Conservation (phyloP, 2,113 vertebrate genomes). For the Pogonocichla stellata region DNA sequence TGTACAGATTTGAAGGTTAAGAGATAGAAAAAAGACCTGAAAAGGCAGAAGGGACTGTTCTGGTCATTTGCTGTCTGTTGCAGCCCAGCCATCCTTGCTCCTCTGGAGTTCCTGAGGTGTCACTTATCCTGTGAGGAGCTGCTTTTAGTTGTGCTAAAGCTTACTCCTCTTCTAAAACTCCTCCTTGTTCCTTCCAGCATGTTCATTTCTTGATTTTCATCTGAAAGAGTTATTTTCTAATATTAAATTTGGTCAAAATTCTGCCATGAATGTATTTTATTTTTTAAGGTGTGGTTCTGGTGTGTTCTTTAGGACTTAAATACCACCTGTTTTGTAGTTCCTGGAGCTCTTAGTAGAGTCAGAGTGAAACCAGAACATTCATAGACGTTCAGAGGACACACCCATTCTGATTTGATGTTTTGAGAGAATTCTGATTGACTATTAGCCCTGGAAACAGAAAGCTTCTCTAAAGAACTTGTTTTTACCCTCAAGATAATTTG, state of each 20-base stretch:
- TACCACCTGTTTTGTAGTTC: background rate
- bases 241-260: background rate
- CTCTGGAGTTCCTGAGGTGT: background rate
- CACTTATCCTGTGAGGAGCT: background rate
- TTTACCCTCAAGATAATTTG: background rate
- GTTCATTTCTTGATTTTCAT: background rate
- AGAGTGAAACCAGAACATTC: background rate
- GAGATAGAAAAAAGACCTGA: background rate
- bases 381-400: background rate
- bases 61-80: background rate
- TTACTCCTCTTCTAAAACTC: background rate
- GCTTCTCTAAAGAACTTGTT: background rate
- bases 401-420: background rate
- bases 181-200: background rate
- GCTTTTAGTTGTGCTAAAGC: background rate
- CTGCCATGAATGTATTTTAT: background rate
- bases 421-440: background rate
- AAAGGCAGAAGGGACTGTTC: background rate
- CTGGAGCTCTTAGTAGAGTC: background rate
- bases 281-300: background rate
- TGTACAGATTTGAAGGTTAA: background rate
- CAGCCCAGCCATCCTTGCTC: background rate
- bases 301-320: background rate
- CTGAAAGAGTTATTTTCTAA: background rate
- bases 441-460: background rate